Evolutionary conservation across 2,113 vertebrate species (phyloP), one percentile per base, ranked within the genome.

Genomic region (Clarias gariepinus): DNA sequence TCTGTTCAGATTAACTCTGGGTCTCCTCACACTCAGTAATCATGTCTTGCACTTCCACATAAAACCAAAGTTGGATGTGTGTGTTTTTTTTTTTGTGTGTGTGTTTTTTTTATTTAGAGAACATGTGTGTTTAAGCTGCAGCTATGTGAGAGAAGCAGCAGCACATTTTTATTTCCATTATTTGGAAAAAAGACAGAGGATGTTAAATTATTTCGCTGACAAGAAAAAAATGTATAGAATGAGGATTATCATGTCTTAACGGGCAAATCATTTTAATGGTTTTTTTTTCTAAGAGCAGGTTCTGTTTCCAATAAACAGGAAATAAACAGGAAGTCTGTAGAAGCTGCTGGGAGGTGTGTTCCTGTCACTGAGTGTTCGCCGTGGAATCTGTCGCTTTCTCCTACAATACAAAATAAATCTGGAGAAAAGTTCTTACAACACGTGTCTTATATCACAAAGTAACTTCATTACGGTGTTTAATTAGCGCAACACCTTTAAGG

Each of bases 31-130:
- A 76, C 84, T 87, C 25, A 91, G 79, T 80, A 90, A 85, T 84
- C 84, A 64, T 66, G 15, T 69, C 52, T 4, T 30, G 13, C 86
- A 79, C 87, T 83, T 89, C 36, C 91, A 93, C 28, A 0, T 41
- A 60, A 76, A 92, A 41, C 92, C 93, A 94, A 93, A 93, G 93
- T 86, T 85, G 85, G 79, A 81, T 21, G 81, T 87, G 23, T 30
- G 36, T 88, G 61, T 71, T 86, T 90, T 84, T 53, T 47, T 16
- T n/a, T 18, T 69, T 15, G 18, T 4, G 0, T 16, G 1, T 47
- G 12, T 12, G 9, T 47, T 41, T 73, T 18, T 71, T 92, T 89
- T 87, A 89, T 90, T 92, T 91, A 91, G 30, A 74, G 16, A 60
- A 28, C 25, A 55, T 55, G 7, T 63, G 30, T 63, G 30, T 61